A percentile compares a stretch with the other conserved stretches of the same genome.
These are phyloP conservation scores for Leptonema lineaticorne DNA, from an alignment of 1,140 invertebrate genomes.

Conservation along the genomic window DNA sequence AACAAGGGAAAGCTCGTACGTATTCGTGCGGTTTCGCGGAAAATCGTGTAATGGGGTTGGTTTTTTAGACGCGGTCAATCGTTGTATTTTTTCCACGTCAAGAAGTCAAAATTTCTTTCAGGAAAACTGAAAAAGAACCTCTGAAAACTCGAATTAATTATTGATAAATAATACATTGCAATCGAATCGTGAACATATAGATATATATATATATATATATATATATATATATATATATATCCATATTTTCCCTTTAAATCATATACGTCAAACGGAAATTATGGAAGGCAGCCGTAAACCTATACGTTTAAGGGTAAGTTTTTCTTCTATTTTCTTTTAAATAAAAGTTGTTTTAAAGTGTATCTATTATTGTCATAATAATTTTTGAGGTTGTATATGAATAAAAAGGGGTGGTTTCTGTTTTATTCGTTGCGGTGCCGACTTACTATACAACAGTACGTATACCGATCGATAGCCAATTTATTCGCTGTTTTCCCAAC, in stretches of 20 bases:
- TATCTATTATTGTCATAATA: not conserved
- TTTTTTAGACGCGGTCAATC: conserved; percentile 38
- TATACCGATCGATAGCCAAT: conserved; percentile 19
- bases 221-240: too few relatives aligned
- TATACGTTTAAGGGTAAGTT: not conserved
- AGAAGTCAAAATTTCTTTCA: too few relatives aligned
- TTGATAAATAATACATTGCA: too few relatives aligned
- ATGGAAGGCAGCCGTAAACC: not conserved
- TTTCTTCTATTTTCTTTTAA: not conserved
- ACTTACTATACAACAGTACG: conserved; percentile 4
- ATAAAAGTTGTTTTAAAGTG: not conserved
- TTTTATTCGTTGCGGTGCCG: not conserved
- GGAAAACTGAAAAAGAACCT: too few relatives aligned
- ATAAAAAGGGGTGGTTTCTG: not conserved
- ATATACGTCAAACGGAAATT: not conserved
- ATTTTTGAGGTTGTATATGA: not conserved
- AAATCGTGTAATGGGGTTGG: conserved; percentile 29
- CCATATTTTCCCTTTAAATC: too few relatives aligned
- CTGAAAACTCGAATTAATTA: too few relatives aligned
- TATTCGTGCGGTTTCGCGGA: conserved; percentile 26
- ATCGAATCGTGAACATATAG: too few relatives aligned
- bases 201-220: too few relatives aligned
- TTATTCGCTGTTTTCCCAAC: conserved; percentile 3
- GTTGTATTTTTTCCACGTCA: conserved; percentile 5
- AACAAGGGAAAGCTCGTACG: conserved; percentile 19